Evolutionary conservation across 1,140 invertebrate genomes (phyloP).

Genomic region (Luehdorfia chinensis): DNA sequence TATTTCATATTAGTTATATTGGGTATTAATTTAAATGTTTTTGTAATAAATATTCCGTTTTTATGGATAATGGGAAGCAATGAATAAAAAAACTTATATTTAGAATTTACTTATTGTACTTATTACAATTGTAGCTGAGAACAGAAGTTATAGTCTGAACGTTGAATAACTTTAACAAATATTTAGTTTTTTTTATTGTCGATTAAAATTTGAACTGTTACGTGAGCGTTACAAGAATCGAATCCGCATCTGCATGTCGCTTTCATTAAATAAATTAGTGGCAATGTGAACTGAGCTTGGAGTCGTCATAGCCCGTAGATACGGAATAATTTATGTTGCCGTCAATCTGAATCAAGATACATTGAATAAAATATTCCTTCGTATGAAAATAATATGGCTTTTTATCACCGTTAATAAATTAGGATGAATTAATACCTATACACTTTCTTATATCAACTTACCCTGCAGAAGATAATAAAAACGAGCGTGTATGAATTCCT

Average conservation of each 20-base stretch:
- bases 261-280: conserved; percentile 43
- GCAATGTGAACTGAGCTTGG: conserved; percentile 22
- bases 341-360: conserved; percentile 6
- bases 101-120: no score
- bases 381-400: conserved; percentile 11
- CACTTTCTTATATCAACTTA: conserved; percentile 13
- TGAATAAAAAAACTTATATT: no score
- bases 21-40: no score
- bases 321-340: conserved; percentile 6
- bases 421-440: conserved; percentile 13
- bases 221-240: conserved; percentile 44
- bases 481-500: conserved; percentile 7
- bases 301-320: conserved; percentile 13
- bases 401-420: conserved; percentile 13
- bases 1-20: no score
- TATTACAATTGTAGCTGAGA: no score
- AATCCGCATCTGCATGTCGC: conserved; percentile 29
- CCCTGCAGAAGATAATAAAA: conserved; percentile 10
- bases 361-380: conserved; percentile 8
- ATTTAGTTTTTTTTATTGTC: no score
- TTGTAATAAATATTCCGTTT: no score
- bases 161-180: no score
- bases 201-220: no score
- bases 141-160: no score
- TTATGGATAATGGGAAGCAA: no score